Base-by-base conservation (phyloP, 2,888 invertebrate species). In the Sminthurinus aureus region DNA sequence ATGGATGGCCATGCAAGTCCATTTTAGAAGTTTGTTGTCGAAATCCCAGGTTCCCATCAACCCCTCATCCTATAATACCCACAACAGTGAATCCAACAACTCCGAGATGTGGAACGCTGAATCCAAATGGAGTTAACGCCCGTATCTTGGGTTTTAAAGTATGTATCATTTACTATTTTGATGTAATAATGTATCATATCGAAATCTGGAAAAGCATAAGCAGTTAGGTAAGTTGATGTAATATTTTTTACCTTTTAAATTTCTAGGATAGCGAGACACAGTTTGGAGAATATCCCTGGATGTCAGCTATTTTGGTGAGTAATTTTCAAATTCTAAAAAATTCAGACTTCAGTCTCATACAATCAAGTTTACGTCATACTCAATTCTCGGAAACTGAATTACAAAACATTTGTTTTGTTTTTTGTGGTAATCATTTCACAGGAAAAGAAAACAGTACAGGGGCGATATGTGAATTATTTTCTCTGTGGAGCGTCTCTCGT, bases 281-380 rank as follows among this genome's bases (percentile, higher is more conserved):
- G 78, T 89, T 89, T 71, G 89, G 88, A 4, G 89, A 89, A 81
- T 89, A 89, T 78, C 89, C 89, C 12, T 89, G 89, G 89, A 89
- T 89, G 89, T 87, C 84, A 6, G 89, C 87, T 6, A 83, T 89
- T 73, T 81, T 67, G 89, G 83, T 0, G 67, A 11, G 52, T 52
- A 11, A 11, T 13, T 52, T 52, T 52, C 13, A 52, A n/a, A 8
- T 52, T 11, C 52, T 52, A 13, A 52, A 84, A n/a, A n/a, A n/a
- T n/a, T n/a, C n/a, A n/a, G n/a, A n/a, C n/a, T n/a, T n/a, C n/a
- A n/a, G n/a, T n/a, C n/a, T n/a, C n/a, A n/a, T n/a, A n/a, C n/a
- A n/a, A n/a, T n/a, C n/a, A n/a, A n/a, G n/a, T n/a, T n/a, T n/a
- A n/a, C n/a, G n/a, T n/a, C n/a, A n/a, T n/a, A n/a, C n/a, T n/a